These are phyloP conservation scores for Pyralis farinalis DNA, from an alignment of 2,888 invertebrate genomes.

Conservation along the genomic window DNA sequence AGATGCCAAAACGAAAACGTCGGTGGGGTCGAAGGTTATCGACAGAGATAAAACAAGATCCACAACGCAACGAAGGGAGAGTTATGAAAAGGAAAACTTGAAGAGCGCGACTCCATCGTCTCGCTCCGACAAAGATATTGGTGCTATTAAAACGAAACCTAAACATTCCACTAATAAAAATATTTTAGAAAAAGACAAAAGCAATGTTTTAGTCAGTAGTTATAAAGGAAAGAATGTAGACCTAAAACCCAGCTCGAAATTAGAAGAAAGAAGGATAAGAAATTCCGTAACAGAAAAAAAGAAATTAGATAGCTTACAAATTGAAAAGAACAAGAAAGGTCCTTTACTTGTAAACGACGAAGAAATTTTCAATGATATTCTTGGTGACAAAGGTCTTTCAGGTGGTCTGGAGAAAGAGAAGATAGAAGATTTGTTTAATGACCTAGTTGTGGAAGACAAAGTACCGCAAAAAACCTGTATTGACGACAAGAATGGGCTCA, in stretches of 20 bases:
- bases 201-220: constrained; percentile 65
- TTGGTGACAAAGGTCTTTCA: constrained; percentile 47
- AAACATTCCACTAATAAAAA: constrained; percentile 75
- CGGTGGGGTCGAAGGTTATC: constrained; percentile 58
- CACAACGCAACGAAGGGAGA: constrained; percentile 45
- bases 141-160: constrained; percentile 76
- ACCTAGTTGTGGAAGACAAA: constrained; percentile 46
- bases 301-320: constrained; percentile 34
- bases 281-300: constrained; percentile 42
- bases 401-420: constrained; percentile 53
- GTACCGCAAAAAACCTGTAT: constrained; percentile 31
- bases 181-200: constrained; percentile 75
- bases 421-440: constrained; percentile 66
- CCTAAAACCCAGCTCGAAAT: constrained; percentile 45
- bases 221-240: constrained; percentile 56
- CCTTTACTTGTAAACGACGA: constrained; percentile 48
- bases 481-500: constrained; percentile 39
- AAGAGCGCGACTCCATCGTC: constrained; percentile 33
- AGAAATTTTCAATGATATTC: constrained; percentile 61
- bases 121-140: constrained; percentile 59
- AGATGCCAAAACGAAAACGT: constrained; percentile 54
- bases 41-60: constrained; percentile 63
- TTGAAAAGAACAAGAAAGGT: constrained; percentile 26
- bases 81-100: constrained; percentile 61
- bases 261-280: constrained; percentile 38